Percentiles rank a stretch among this genome's conserved stretches.
Evolutionary conservation across 2,888 invertebrate species (phyloP).

Genomic region (Volucella bombylans): DNA sequence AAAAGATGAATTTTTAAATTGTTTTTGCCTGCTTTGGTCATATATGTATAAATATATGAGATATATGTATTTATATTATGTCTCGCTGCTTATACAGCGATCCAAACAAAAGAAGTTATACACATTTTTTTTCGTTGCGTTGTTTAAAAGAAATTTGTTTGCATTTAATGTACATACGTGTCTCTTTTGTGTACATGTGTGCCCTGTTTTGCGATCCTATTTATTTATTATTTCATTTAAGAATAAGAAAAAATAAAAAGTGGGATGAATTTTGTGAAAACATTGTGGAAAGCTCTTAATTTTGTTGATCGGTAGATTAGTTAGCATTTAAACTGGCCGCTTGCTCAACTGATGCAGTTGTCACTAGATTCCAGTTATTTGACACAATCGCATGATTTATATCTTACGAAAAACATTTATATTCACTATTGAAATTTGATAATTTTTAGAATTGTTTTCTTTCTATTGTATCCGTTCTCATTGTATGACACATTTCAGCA

Average conservation of each 20-base stretch:
- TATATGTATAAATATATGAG: background rate
- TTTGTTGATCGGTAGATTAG: too few relatives aligned
- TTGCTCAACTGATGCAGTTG: too few relatives aligned
- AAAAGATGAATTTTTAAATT: constrained; percentile 18
- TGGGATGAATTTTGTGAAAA: constrained; percentile 5
- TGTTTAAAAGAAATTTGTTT: constrained; percentile 23
- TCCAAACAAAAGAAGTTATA: constrained; percentile 46
- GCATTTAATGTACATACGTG: constrained; percentile 36
- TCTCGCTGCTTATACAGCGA: constrained; percentile 41
- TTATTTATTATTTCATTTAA: constrained; percentile 36
- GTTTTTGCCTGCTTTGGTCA: constrained; percentile 52
- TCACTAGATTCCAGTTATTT: too few relatives aligned
- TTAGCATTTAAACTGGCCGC: too few relatives aligned
- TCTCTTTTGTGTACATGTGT: constrained; percentile 29
- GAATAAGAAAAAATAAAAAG: background rate
- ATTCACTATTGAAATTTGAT: too few relatives aligned
- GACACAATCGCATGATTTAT: too few relatives aligned
- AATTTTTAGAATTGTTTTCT: too few relatives aligned
- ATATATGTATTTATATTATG: constrained; percentile 19
- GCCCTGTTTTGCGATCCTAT: constrained; percentile 29
- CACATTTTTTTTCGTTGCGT: constrained; percentile 23
- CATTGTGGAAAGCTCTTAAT: too few relatives aligned
- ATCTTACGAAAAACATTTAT: too few relatives aligned
- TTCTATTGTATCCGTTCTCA: too few relatives aligned
- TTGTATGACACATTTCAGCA: too few relatives aligned